phyloP scores from a whole-genome alignment of 37 sponge, comb jelly and placozoan genomes.

The Spongia lamella region DNA sequence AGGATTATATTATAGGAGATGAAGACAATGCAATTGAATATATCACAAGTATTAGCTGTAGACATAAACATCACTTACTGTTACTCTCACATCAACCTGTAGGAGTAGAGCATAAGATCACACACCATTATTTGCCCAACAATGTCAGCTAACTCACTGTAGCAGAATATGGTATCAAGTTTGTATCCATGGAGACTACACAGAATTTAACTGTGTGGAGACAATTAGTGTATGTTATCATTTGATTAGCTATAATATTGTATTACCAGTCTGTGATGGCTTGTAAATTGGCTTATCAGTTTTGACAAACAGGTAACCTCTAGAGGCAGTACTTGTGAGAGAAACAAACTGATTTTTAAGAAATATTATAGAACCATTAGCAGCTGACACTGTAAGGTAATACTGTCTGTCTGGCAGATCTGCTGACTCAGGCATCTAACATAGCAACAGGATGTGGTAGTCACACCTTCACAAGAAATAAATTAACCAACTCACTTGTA shows the following conservation, averaged over 20 bases:
- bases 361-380: conserved; percentile 16
- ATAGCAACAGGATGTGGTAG: background rate
- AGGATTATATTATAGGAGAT: no score
- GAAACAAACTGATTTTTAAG: background rate
- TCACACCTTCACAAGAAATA: background rate
- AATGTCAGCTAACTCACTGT: conserved; percentile 14
- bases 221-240: no score
- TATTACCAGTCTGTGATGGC: conserved; percentile 48
- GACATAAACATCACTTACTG: conserved; percentile 15
- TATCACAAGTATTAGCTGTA: background rate
- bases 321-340: conserved; percentile 2
- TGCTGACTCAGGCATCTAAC: conserved; percentile 32
- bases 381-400: conserved; percentile 25
- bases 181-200: conserved; percentile 35
- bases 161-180: conserved; percentile 21
- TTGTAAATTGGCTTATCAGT: conserved; percentile 77
- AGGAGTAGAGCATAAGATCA: background rate
- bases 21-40: background rate
- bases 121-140: background rate
- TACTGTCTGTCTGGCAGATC: conserved; percentile 21
- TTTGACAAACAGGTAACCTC: conserved; percentile 48
- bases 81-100: conserved; percentile 22
- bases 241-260: no score
- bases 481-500: background rate
- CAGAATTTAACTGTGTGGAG: conserved; percentile 25